phyloP scores from a whole-genome alignment of 2,797 vertebrate genomes.

The Somateria mollissima region DNA sequence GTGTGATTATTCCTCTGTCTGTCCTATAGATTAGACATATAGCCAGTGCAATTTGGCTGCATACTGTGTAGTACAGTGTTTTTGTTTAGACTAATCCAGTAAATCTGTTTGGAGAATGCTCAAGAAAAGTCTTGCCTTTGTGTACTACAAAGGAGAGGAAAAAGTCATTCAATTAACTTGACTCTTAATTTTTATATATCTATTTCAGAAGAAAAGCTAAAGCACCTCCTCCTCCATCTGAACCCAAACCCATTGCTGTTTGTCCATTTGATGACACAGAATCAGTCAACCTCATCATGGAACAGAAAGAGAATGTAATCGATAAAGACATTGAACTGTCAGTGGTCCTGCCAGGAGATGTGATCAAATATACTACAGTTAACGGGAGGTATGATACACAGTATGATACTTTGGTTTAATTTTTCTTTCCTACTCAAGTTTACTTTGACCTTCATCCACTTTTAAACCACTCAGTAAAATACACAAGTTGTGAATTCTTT shows the following conservation, averaged over 20 bases:
- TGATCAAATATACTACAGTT: constrained; percentile 86
- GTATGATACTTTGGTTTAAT: background rate
- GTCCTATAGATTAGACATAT: background rate
- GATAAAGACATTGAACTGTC: constrained; percentile 90
- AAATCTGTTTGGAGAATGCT: background rate
- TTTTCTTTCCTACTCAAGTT: background rate
- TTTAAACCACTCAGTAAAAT: background rate
- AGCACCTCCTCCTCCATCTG: constrained; percentile 89
- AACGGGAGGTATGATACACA: constrained; percentile 86
- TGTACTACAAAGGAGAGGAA: background rate
- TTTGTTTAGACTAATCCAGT: background rate
- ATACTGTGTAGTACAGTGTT: background rate
- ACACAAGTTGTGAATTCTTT: background rate
- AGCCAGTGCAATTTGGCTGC: background rate
- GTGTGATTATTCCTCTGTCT: background rate
- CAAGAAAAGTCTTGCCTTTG: background rate
- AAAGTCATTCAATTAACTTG: background rate
- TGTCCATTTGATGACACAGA: constrained; percentile 79
- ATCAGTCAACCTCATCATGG: constrained; percentile 81
- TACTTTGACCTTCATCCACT: background rate
- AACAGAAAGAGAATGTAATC: constrained; percentile 88
- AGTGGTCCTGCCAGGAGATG: constrained; percentile 91
- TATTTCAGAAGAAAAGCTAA: constrained; percentile 90
- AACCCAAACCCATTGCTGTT: constrained; percentile 75
- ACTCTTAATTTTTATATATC: constrained; percentile 10